Conservation (phyloP, 2,113 vertebrate genomes). For the Gnathonemus echidnorhynchus region DNA sequence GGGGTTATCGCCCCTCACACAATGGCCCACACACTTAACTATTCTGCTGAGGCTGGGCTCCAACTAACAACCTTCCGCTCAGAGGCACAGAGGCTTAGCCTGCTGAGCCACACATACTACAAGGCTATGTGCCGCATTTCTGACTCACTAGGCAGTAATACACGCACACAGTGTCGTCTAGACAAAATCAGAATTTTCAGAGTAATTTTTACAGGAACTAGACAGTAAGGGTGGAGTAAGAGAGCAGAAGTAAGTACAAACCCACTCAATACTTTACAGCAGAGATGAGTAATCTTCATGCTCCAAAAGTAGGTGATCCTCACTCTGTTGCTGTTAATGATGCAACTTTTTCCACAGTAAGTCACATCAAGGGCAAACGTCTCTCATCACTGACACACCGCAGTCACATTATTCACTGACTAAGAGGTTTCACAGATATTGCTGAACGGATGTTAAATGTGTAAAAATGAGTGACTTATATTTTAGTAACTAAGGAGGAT, state of each 20-base stretch:
- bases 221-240: neutral
- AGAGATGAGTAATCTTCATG: neutral
- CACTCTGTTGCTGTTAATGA: neutral
- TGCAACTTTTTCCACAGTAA: neutral
- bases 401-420: neutral
- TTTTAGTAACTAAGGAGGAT: neutral
- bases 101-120: neutral
- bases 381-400: neutral
- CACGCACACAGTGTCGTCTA: neutral
- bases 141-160: neutral
- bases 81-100: neutral
- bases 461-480: neutral
- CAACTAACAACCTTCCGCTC: neutral
- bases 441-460: neutral
- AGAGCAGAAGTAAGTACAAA: neutral
- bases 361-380: neutral
- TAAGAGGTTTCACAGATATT: neutral
- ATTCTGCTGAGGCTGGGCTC: neutral
- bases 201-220: neutral
- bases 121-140: neutral
- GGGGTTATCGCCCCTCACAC: too few species aligned
- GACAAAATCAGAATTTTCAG: neutral
- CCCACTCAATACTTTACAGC: neutral
- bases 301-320: neutral
- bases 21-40: neutral